Base-by-base conservation (phyloP, 2,888 invertebrate genomes). In the Teleiodes luculella region DNA sequence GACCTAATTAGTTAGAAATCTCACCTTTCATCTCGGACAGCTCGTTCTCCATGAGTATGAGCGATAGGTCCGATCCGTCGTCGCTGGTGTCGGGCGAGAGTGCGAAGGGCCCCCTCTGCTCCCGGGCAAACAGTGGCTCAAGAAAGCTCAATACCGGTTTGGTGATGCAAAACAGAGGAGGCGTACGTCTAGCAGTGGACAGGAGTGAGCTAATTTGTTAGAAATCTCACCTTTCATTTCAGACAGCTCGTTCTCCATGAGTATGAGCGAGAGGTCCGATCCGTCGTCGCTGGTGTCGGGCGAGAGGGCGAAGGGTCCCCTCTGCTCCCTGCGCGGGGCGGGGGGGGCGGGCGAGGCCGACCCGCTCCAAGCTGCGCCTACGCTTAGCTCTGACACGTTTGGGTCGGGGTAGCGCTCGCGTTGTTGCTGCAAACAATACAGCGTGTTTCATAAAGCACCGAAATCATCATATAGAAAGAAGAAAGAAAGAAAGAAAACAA, bases 271-370 rank as follows among this genome's bases (percentile, higher is more conserved):
- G 62, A 93, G 92, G 82, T 95, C 93, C 78, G 94, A 95, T 84
- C 96, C 96, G 81, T 95, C 95, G 81, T 96, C 96, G 45, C 96
- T 96, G 59, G 95, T 95, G 86, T 96, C 96, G 11, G 96, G 96
- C 4, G 57, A 57, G n/a, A 33, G 96, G 96, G 64, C 96, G 91
- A 51, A 53, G 86, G 41, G 86, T 36, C 50, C 18, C 95, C 95
- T 79, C 16, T 48, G 48, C 16, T 50, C 37, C 1, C 50, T 20
- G 13, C 52, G 68, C 59, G 60, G 63, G 61, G 58, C 62, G 59
- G 60, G 63, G 61, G 58, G 62, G 76, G 51, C 68, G 65, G 43
- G 76, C 76, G 80, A 78, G 48, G 67, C 80, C 64, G 66, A 80
- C 60, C 74, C 90, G 80, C 74, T 89, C 90, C 74, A 92, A 75